phyloP scores from a whole-genome alignment of 2,113 vertebrate genomes.

The Cnemophilus loriae region DNA sequence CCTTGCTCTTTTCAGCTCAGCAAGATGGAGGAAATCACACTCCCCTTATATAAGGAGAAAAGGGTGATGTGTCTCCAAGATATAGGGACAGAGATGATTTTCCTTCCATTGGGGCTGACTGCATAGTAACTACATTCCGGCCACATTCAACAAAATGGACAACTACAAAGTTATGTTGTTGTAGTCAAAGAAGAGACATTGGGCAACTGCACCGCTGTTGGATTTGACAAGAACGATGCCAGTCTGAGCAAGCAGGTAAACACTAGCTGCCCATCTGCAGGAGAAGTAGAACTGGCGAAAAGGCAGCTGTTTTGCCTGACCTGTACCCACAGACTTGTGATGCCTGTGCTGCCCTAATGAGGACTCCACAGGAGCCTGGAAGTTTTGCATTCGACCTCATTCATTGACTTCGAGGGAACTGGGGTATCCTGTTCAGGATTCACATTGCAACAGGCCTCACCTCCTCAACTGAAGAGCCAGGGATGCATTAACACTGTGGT shows the following conservation, averaged over 20 bases:
- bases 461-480: background rate
- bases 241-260: background rate
- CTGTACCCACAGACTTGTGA: background rate
- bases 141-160: background rate
- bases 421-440: background rate
- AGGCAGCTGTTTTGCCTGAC: background rate
- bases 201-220: background rate
- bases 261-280: background rate
- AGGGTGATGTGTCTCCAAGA: rapidly evolving
- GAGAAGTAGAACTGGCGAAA: background rate
- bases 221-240: rapidly evolving
- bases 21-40: background rate
- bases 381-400: background rate
- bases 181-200: background rate
- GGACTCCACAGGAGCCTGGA: background rate
- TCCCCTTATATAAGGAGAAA: background rate
- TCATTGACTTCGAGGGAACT: background rate
- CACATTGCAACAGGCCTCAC: background rate
- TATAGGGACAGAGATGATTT: background rate
- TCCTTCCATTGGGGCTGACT: background rate
- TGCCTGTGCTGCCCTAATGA: background rate
- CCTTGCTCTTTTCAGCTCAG: background rate
- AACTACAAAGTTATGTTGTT: background rate
- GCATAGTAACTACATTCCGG: background rate
- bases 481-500: background rate